Conservation (phyloP, 2,113 vertebrate genomes). For the Setophaga petechia region DNA sequence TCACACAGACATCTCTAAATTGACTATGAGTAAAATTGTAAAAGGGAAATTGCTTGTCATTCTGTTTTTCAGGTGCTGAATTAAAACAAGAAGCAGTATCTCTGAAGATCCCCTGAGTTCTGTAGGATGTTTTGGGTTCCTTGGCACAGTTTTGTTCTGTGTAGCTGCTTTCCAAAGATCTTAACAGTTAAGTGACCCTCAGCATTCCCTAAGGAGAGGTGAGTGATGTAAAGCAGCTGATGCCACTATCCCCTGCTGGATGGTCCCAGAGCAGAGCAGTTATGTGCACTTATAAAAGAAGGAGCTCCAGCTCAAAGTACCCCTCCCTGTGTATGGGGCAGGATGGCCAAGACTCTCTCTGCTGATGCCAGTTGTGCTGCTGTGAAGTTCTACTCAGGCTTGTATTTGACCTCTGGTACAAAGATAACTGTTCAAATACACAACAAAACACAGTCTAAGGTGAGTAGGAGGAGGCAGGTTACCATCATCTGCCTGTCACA, state of each 20-base stretch:
- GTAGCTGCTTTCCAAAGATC: background rate
- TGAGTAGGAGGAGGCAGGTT: background rate
- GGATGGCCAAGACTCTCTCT: background rate
- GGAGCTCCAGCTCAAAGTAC: background rate
- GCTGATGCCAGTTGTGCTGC: background rate
- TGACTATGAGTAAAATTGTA: constrained; percentile 38
- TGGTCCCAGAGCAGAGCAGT: background rate
- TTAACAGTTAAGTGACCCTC: background rate
- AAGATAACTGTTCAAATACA: background rate
- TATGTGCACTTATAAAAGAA: background rate
- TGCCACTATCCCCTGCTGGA: background rate
- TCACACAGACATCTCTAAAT: constrained; percentile 38
- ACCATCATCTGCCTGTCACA: background rate
- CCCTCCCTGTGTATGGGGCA: background rate
- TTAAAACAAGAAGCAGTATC: background rate
- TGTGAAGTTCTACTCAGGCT: background rate
- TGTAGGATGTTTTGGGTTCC: background rate
- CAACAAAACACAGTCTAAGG: background rate
- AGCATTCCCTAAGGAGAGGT: fast-evolving
- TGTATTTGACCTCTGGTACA: background rate
- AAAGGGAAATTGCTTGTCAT: constrained; percentile 34
- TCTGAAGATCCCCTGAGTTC: background rate
- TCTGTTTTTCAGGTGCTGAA: constrained; percentile 9
- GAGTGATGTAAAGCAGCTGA: background rate
- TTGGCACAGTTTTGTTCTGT: background rate